Conservation (phyloP, 1,140 invertebrate species). For the Aphaenogaster rudis region DNA sequence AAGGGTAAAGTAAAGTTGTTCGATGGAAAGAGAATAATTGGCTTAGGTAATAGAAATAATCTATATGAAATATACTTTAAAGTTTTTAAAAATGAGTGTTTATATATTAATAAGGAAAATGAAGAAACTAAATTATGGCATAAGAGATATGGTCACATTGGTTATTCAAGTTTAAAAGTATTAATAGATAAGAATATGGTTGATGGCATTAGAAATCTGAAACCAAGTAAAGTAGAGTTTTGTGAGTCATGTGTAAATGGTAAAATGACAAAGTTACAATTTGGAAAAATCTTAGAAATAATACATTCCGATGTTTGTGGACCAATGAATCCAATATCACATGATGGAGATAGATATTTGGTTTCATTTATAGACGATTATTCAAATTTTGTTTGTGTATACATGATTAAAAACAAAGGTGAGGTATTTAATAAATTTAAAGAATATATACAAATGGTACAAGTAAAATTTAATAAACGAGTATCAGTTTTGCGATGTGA, state of each 20-base stretch:
- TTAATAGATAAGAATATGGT: neutral
- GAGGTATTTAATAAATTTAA: slow-evolving; percentile 8
- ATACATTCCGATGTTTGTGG: slow-evolving; percentile 44
- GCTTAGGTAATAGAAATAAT: too few relatives aligned
- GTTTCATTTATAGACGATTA: slow-evolving; percentile 37
- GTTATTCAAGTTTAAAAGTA: neutral
- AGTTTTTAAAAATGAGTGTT: too few relatives aligned
- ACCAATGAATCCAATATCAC: slow-evolving; percentile 8
- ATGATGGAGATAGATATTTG: slow-evolving; percentile 30
- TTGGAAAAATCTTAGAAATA: slow-evolving; percentile 9
- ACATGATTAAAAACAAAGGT: slow-evolving; percentile 29
- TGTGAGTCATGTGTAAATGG: slow-evolving; percentile 37
- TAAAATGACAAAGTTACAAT: slow-evolving; percentile 8
- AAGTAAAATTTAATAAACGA: slow-evolving; percentile 45
- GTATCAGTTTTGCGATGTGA: slow-evolving; percentile 36
- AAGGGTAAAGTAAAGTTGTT: too few relatives aligned
- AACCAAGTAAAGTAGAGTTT: neutral
- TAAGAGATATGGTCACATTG: slow-evolving; percentile 41
- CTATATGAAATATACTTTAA: too few relatives aligned
- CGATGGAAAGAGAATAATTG: too few relatives aligned
- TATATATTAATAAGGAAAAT: slow-evolving; percentile 64
- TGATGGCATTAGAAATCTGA: neutral
- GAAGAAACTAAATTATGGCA: slow-evolving; percentile 42
- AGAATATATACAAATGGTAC: slow-evolving; percentile 23
- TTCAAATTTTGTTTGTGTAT: slow-evolving; percentile 25